Conservation (phyloP, 2,113 vertebrate genomes). For the Theristicus caerulescens region DNA sequence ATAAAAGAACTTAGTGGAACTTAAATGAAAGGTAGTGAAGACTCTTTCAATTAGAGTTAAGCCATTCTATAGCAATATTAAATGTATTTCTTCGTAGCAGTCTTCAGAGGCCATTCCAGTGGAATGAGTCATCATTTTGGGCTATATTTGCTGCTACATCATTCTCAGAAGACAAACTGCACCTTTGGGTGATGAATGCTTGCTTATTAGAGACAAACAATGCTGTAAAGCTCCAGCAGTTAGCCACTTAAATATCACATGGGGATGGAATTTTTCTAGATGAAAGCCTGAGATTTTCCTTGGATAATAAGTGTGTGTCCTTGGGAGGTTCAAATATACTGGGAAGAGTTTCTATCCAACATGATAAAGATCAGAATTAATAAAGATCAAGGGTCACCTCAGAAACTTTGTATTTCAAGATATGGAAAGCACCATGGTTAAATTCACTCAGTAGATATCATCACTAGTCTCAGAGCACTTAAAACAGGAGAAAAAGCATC, state of each 20-base stretch:
- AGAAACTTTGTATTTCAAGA: not conserved
- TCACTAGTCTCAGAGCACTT: not conserved
- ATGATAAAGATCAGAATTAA: not conserved
- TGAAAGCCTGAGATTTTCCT: not conserved
- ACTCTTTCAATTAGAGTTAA: not conserved
- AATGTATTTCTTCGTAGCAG: not conserved
- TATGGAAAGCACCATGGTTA: not conserved
- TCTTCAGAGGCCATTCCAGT: not conserved
- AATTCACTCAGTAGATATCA: not conserved
- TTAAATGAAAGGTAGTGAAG: not conserved
- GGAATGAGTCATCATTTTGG: not conserved
- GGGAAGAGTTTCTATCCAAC: not conserved
- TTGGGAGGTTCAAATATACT: not conserved
- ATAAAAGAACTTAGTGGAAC: not conserved
- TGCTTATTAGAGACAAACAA: conserved; percentile 7
- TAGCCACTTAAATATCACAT: not conserved
- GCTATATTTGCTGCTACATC: not conserved
- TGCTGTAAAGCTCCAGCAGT: not conserved
- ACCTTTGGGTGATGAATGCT: conserved; percentile 28
- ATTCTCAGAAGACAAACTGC: conserved; percentile 38
- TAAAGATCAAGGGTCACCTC: not conserved
- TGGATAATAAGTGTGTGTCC: not conserved
- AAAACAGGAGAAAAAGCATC: not conserved
- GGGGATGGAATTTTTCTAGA: not conserved
- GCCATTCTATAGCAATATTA: not conserved